phyloP scores from a whole-genome alignment of 2,797 vertebrate genomes.

The Denticeps clupeoides region DNA sequence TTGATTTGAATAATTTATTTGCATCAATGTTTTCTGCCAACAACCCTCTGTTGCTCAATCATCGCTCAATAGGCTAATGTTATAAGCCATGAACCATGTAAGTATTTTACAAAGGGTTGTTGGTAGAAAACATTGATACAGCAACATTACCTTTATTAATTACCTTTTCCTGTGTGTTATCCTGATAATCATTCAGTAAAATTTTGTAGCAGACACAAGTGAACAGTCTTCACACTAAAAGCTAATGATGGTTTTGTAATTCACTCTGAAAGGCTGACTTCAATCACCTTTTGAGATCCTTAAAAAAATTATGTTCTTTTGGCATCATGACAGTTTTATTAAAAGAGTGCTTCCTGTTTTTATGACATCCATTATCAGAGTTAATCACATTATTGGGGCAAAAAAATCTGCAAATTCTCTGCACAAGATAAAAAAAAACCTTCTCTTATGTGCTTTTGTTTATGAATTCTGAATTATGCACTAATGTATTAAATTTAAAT shows the following conservation, averaged over 20 bases:
- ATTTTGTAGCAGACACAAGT: not conserved
- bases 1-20: no score
- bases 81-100: no score
- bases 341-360: constrained; percentile 39
- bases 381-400: constrained; percentile 39
- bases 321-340: constrained; percentile 49
- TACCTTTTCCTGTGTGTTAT: no score
- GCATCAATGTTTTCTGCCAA: no score
- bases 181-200: no score
- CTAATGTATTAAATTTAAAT: not conserved
- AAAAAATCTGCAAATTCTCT: constrained; percentile 23
- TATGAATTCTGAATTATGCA: not conserved
- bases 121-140: no score
- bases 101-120: no score
- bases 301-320: constrained; percentile 33
- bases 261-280: constrained; percentile 18
- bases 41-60: no score
- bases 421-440: not conserved
- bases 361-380: constrained; percentile 48
- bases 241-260: not conserved
- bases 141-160: no score
- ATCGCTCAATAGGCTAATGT: no score
- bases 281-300: constrained; percentile 29
- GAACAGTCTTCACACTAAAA: constrained; percentile 7
- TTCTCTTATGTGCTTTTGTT: not conserved